phyloP scores from a whole-genome alignment of 64 coral and sea anemone species.

The Dendrophyllia cribrosa region DNA sequence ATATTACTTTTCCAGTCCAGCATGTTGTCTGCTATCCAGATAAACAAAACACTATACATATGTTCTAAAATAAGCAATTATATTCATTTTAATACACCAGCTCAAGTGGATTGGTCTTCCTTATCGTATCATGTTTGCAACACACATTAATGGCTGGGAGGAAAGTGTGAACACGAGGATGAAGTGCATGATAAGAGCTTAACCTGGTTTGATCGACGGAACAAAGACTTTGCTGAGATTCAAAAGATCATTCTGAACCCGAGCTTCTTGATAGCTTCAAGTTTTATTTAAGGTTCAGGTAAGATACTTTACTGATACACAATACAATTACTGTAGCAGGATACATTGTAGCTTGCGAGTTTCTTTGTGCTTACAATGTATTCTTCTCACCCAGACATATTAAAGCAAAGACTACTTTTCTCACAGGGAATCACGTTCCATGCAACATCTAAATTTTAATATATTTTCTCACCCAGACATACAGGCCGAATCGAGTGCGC shows the following conservation, averaged over 20 bases:
- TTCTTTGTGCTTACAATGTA: neutral
- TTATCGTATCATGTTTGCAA: neutral
- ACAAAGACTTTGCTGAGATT: neutral
- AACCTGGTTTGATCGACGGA: neutral
- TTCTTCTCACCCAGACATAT: neutral
- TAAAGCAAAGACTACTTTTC: neutral
- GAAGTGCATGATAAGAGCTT: neutral
- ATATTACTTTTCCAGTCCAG: no score
- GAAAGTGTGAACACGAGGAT: neutral
- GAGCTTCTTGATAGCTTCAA: neutral
- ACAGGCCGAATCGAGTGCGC: neutral
- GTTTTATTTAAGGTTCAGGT: neutral
- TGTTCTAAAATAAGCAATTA: no score
- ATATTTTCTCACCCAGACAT: neutral
- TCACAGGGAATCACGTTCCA: neutral
- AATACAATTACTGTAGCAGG: neutral
- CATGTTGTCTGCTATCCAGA: no score
- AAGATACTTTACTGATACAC: neutral
- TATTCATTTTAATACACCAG: no score
- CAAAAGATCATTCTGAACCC: neutral
- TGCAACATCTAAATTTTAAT: neutral
- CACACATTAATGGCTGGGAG: neutral
- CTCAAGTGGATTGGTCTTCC: neutral
- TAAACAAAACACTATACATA: no score
- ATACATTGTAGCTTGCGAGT: neutral